These are phyloP conservation scores for Octonoba sinensis DNA, from an alignment of 2,888 invertebrate species.

Conservation along the genomic window DNA sequence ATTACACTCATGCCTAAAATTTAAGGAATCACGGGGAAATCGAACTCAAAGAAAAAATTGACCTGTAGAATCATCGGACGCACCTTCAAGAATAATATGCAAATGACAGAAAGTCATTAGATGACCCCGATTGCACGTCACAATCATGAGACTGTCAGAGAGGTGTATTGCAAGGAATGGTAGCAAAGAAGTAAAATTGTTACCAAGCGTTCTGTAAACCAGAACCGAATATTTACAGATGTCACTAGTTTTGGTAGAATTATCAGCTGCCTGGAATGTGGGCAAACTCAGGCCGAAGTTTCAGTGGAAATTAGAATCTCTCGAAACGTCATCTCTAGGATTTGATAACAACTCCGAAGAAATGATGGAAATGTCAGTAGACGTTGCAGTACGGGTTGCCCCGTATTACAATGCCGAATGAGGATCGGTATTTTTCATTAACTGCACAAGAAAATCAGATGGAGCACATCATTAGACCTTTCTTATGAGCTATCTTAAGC, in stretches of 20 bases:
- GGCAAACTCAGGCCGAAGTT: constrained; percentile 8
- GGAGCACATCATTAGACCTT: constrained; percentile 9
- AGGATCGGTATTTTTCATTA: constrained; percentile 7
- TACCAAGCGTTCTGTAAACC: constrained; percentile 13
- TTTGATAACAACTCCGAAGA: constrained; percentile 12
- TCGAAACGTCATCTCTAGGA: constrained; percentile 14
- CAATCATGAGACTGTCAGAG: constrained; percentile 16
- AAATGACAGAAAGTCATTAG: not conserved
- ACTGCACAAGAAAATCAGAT: constrained; percentile 23
- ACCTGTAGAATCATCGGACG: constrained; percentile 5
- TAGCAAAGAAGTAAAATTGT: constrained; percentile 24
- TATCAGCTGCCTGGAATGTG: constrained; percentile 16
- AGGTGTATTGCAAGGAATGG: constrained; percentile 31
- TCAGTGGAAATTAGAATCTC: constrained; percentile 10
- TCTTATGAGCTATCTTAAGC: constrained; percentile 9
- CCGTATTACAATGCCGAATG: constrained; percentile 15
- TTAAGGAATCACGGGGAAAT: constrained; percentile 11
- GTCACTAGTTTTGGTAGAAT: constrained; percentile 8
- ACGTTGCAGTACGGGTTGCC: not conserved
- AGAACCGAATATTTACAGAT: constrained; percentile 7
- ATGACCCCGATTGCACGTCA: constrained; percentile 7
- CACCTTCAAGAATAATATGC: no score
- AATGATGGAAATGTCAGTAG: constrained; percentile 24
- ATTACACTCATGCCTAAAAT: constrained; percentile 11
- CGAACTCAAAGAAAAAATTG: not conserved